These are phyloP conservation scores for Syrphus vitripennis DNA, from an alignment of 2,888 invertebrate genomes.

Conservation along the genomic window DNA sequence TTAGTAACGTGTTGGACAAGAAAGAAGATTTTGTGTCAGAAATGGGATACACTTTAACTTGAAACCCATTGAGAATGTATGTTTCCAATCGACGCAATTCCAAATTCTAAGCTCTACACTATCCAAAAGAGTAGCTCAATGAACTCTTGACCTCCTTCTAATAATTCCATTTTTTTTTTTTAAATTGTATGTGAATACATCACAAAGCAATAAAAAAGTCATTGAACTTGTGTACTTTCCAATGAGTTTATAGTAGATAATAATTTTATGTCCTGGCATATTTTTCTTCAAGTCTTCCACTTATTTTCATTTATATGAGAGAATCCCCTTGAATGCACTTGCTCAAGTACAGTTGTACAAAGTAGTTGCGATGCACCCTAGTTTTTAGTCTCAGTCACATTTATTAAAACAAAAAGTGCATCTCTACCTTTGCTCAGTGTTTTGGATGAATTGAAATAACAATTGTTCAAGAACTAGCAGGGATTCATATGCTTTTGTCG, in stretches of 20 bases:
- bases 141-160: neutral
- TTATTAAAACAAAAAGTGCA: neutral
- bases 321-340: conserved; percentile 59
- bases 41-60: too few relatives aligned
- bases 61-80: too few relatives aligned
- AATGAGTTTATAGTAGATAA: conserved; percentile 53
- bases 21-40: too few relatives aligned
- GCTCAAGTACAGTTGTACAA: neutral
- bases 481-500: neutral
- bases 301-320: conserved; percentile 37
- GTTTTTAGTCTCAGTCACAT: neutral
- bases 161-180: neutral
- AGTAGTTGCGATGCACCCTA: conserved; percentile 5
- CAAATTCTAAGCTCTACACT: too few relatives aligned
- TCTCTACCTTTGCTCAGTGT: neutral
- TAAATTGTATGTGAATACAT: neutral
- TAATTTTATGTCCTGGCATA: conserved; percentile 49
- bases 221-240: conserved; percentile 40
- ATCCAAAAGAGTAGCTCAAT: too few relatives aligned
- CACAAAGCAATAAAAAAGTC: conserved; percentile 24
- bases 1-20: too few relatives aligned
- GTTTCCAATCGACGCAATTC: too few relatives aligned
- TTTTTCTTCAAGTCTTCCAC: conserved; percentile 41
- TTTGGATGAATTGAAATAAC: conserved; percentile 41
- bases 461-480: conserved; percentile 16